Base-by-base conservation (phyloP, 2,797 vertebrate genomes). In the Coccyzus lansbergi region DNA sequence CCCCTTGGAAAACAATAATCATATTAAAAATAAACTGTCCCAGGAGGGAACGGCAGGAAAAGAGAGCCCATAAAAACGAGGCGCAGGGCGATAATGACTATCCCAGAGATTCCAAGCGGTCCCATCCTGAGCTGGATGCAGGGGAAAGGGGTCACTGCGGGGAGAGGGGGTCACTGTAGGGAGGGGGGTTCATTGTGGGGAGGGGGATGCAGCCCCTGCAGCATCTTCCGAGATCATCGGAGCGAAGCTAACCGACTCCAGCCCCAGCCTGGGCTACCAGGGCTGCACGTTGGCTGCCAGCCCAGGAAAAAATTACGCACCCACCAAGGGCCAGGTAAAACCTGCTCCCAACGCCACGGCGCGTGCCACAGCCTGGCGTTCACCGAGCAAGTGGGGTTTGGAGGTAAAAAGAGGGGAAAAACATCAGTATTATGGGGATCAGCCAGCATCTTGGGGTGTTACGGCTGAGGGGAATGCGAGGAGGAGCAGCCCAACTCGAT, bases 71-170 rank as follows among this genome's bases (percentile, higher is more conserved):
- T 8, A 9, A 14, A 81, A 76, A 26, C 7, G 4, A 71, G 5
- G 28, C 36, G 15, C 0, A 8, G 53, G 36, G 33, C 20, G 82
- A 48, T 29, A 34, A 49, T 10, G 3, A 77, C 51, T 59, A 65
- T 40, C 56, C 48, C 16, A 0, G 33, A 9, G 16, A 44, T 0
- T 15, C 7, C 19, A 25, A 44, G 25, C 40, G 11, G 15, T 68
- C 34, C 49, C 8, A 0, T 3, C 26, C 3, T 0, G 26, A n/a
- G 25, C 19, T 0, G 1, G 76, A 17, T 2, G 6, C 18, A 20
- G n/a, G n/a, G n/a, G n/a, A n/a, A n/a, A n/a, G n/a, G n/a, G n/a
- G n/a, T n/a, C n/a, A n/a, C n/a, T n/a, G n/a, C n/a, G n/a, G n/a
- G n/a, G n/a, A n/a, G n/a, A n/a, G n/a, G 42, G 72, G 44, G 14